These are phyloP conservation scores for Mus minutoides DNA, from an alignment of 2,797 vertebrate genomes.

Conservation along the genomic window DNA sequence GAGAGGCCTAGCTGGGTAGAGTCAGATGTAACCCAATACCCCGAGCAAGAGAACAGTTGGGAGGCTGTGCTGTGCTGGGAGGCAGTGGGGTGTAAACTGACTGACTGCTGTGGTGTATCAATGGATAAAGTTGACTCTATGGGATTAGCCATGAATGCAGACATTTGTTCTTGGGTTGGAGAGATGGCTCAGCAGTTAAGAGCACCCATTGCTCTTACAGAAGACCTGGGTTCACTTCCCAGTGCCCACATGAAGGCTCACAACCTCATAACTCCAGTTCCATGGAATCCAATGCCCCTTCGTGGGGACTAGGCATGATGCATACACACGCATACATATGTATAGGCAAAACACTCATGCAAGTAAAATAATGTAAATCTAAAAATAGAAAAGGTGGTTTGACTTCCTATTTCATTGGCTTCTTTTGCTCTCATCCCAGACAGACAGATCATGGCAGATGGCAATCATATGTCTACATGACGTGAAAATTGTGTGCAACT, in stretches of 20 bases:
- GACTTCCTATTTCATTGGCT: neutral
- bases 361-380: neutral
- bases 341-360: neutral
- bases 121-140: accelerated
- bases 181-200: neutral
- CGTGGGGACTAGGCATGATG: neutral
- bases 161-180: neutral
- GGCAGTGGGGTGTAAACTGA: accelerated
- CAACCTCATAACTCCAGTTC: neutral
- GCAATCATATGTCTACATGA: neutral
- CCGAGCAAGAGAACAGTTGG: accelerated
- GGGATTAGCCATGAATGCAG: neutral
- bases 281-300: neutral
- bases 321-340: neutral
- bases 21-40: neutral
- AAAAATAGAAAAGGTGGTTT: neutral
- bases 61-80: accelerated
- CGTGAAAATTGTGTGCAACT: neutral
- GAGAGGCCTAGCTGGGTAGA: neutral
- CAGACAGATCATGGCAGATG: neutral
- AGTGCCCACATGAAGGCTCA: neutral
- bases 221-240: neutral
- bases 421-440: constrained; percentile 10
- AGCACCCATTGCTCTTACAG: neutral
- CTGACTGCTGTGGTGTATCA: too few relatives aligned